Conservation (phyloP, 2,797 vertebrate genomes). For the Acropternis orthonyx region DNA sequence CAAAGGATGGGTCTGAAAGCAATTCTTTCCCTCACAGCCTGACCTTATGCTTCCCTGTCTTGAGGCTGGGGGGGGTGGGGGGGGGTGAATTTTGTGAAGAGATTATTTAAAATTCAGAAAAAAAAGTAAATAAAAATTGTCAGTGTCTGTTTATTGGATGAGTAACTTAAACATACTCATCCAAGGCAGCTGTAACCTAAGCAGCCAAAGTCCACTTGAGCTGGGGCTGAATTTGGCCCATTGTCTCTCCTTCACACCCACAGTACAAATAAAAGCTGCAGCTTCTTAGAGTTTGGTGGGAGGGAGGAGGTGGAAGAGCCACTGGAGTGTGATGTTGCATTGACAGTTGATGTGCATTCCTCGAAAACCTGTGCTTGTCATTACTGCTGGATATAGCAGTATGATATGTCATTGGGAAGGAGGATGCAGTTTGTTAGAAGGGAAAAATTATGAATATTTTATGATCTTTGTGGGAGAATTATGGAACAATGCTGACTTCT, state of each 20-base stretch:
- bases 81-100: neutral
- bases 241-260: conserved; percentile 17
- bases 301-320: conserved; percentile 22
- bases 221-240: neutral
- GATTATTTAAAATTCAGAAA: neutral
- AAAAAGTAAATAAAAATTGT: neutral
- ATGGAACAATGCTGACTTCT: neutral
- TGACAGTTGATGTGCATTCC: conserved; percentile 30
- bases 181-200: neutral
- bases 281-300: neutral
- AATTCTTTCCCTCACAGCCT: neutral
- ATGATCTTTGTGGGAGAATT: neutral
- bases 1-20: neutral
- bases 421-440: neutral
- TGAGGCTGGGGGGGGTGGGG: neutral
- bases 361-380: neutral
- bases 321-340: neutral
- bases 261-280: conserved; percentile 20
- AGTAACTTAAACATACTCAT: neutral
- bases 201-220: neutral
- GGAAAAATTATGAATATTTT: neutral
- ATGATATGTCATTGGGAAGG: neutral
- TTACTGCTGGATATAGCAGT: neutral
- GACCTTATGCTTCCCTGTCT: neutral
- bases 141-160: neutral